Percentiles rank a stretch among this genome's conserved stretches.
These are phyloP conservation scores for Chrysodeixis includens DNA, from an alignment of 2,888 invertebrate genomes.

Conservation along the genomic window DNA sequence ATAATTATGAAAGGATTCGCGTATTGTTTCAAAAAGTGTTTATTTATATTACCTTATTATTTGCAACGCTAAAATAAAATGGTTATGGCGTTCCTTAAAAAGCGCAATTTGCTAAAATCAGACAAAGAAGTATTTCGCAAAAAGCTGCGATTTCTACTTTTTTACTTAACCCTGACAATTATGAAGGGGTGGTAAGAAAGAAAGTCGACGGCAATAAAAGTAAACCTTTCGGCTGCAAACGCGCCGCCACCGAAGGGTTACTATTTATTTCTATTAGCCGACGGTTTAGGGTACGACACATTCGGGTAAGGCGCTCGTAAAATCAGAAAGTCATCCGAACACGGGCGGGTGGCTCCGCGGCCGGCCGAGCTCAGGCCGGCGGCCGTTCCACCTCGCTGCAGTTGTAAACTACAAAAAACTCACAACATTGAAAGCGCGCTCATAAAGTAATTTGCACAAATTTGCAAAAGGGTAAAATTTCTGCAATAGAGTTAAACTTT, in stretches of 20 bases:
- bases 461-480: conserved; percentile 87
- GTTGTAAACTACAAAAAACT: conserved; percentile 83
- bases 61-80: conserved; percentile 49
- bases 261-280: conserved; percentile 84
- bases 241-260: conserved; percentile 86
- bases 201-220: conserved; percentile 85
- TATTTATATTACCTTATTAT: conserved; percentile 48
- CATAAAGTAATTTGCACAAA: conserved; percentile 89
- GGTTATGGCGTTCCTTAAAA: conserved; percentile 61
- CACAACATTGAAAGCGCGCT: conserved; percentile 75
- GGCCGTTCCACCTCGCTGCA: conserved; percentile 68
- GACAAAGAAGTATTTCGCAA: conserved; percentile 73
- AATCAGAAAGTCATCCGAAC: conserved; percentile 69
- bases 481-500: conserved; percentile 74
- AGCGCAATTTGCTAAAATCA: conserved; percentile 64
- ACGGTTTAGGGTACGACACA: conserved; percentile 75
- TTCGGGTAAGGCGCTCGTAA: conserved; percentile 70
- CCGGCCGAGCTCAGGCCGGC: conserved; percentile 41
- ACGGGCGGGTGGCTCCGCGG: conserved; percentile 67
- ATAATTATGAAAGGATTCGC: conserved; percentile 49
- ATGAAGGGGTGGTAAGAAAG: conserved; percentile 84
- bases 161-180: conserved; percentile 81
- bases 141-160: conserved; percentile 73
- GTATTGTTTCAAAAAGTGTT: conserved; percentile 47
- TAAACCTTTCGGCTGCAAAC: conserved; percentile 86